Base-by-base conservation (phyloP, 2,888 invertebrate species). In the Netelia melanura region DNA sequence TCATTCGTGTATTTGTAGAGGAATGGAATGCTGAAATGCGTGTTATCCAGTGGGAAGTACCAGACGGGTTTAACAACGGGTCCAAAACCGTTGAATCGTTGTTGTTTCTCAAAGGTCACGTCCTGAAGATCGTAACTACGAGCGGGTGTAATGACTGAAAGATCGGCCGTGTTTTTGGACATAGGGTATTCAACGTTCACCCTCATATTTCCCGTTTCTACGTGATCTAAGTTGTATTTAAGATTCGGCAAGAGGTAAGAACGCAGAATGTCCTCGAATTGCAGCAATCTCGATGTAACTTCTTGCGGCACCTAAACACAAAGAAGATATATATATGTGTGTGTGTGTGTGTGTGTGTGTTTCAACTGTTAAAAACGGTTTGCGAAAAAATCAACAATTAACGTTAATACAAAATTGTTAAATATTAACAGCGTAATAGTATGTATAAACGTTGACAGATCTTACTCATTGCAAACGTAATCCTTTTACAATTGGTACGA, bases 81-180 rank as follows among this genome's bases (percentile, higher is more conserved):
- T n/a, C 86, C 87, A 48, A 87, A 87, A 48, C 87, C 87, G n/a
- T 85, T 74, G 17, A 62, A 75, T 48, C 83, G 83, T 30, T 84
- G 83, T 30, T 84, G 83, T 23, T 83, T 74, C 8, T 83, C 83
- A 5, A 86, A 88, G 10, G 89, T 87, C 11, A 92, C 83, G 23
- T 89, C 91, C 2, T 86, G 77, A 23, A 92, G 87, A 58, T 88
- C 88, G 71, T 89, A 90, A 68, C 87, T 86, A 23, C 88, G 86
- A n/a, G 86, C 80, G 0, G 93, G 91, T 43, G 91, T 92, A 0
- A 89, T 70, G 2, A 94, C 76, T 1, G 88, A 81, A 6, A 92
- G 25, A 52, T 94, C 89, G 2, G 91, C 74, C 17, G 85, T 83
- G 21, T 89, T 67, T 11, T 89, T 88, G 23, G 85, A 71, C 65